Evolutionary conservation across 1,140 invertebrate species (phyloP).

Genomic region (Bombus terrestris): DNA sequence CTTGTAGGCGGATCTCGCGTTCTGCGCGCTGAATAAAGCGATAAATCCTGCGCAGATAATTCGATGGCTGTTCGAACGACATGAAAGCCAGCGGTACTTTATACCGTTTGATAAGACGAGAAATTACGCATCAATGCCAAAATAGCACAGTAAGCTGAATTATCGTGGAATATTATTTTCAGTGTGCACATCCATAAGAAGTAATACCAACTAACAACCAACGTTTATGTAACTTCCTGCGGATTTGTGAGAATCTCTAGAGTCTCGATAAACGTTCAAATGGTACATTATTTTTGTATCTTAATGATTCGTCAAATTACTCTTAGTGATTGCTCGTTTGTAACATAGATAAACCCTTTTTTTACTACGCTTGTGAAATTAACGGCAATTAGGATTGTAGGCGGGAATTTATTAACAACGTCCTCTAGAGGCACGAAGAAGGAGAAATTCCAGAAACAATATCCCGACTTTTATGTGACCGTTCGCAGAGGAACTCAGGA

Average conservation of each 20-base stretch:
- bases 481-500: neutral
- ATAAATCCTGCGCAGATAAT: constrained; percentile 14
- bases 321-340: neutral
- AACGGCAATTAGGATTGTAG: neutral
- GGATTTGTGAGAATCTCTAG: neutral
- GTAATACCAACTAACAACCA: no score
- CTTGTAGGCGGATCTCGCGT: constrained; percentile 7
- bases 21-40: neutral
- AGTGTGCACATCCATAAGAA: no score
- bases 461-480: neutral
- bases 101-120: neutral
- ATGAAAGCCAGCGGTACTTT: neutral
- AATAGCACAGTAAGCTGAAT: neutral
- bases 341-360: neutral
- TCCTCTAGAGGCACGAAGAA: neutral
- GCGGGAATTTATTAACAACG: neutral
- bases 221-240: neutral
- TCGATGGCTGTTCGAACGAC: neutral
- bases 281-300: neutral
- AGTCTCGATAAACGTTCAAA: neutral
- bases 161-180: no score
- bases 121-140: neutral
- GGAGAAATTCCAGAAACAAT: constrained; percentile 5
- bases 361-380: neutral
- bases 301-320: neutral